phyloP scores from a whole-genome alignment of 1,140 invertebrate species.

The Pseudomyrmex flavicornis region DNA sequence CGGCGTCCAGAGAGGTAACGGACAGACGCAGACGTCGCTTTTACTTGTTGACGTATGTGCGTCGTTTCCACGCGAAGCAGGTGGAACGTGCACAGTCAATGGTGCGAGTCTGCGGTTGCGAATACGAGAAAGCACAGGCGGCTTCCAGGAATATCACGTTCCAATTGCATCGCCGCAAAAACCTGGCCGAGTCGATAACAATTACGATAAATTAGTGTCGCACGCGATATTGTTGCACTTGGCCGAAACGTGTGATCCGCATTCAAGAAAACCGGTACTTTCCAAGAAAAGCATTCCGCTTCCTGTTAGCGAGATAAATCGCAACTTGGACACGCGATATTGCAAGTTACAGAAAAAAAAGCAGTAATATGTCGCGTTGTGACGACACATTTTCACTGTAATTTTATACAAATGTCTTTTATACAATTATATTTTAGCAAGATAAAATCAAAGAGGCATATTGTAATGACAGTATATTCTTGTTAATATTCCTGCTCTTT shows the following conservation, averaged over 20 bases:
- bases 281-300: not conserved
- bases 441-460: constrained; percentile 19
- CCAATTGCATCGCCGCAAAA: constrained; percentile 4
- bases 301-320: not conserved
- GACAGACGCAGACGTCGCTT: constrained; percentile 33
- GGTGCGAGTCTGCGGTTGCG: not conserved
- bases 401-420: not conserved
- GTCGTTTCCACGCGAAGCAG: constrained; percentile 31
- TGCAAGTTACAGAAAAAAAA: not conserved
- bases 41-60: constrained; percentile 31
- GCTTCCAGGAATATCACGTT: constrained; percentile 21
- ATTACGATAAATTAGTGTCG: constrained; percentile 36
- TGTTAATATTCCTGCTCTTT: constrained; percentile 28
- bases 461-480: not conserved
- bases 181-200: not conserved
- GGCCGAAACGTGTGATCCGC: constrained; percentile 2
- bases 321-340: constrained; percentile 4
- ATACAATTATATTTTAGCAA: not conserved
- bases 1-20: not conserved
- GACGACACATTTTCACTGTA: no score
- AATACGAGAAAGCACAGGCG: not conserved
- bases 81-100: constrained; percentile 39
- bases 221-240: constrained; percentile 16
- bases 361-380: not conserved
- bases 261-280: not conserved